A percentile compares a stretch with the other conserved stretches of the same genome.
Conservation (phyloP, 2,888 invertebrate species). For the Cephus pygmeus region DNA sequence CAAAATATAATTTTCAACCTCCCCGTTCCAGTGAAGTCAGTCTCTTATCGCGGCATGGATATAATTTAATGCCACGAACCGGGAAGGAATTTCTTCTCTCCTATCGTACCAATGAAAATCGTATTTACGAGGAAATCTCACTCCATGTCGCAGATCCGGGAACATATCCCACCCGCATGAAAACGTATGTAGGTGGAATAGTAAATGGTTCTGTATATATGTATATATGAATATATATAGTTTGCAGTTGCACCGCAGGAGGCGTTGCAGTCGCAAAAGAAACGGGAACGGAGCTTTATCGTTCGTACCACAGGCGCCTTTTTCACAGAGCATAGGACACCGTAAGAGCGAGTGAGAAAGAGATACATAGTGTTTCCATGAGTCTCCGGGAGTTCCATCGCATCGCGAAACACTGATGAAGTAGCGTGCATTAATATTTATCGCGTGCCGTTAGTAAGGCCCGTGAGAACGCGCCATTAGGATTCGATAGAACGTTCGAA, state of each 20-base stretch:
- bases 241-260: background rate
- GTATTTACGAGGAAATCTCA: conserved; percentile 34
- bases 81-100: background rate
- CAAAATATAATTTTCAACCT: background rate
- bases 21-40: background rate
- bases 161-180: background rate
- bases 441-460: background rate
- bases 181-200: background rate
- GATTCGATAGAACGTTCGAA: background rate
- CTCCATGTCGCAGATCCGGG: background rate
- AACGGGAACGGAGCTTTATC: background rate
- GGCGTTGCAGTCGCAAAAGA: background rate
- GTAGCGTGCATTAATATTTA: background rate
- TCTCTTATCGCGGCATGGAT: background rate
- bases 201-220: background rate
- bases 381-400: background rate
- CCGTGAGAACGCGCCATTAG: background rate
- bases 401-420: background rate
- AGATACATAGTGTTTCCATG: background rate
- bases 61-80: background rate
- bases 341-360: background rate
- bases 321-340: background rate
- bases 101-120: conserved; percentile 17
- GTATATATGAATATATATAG: background rate
- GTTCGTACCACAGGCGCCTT: background rate